Base-by-base conservation (phyloP, 2,113 vertebrate species). In the Plotosus lineatus region DNA sequence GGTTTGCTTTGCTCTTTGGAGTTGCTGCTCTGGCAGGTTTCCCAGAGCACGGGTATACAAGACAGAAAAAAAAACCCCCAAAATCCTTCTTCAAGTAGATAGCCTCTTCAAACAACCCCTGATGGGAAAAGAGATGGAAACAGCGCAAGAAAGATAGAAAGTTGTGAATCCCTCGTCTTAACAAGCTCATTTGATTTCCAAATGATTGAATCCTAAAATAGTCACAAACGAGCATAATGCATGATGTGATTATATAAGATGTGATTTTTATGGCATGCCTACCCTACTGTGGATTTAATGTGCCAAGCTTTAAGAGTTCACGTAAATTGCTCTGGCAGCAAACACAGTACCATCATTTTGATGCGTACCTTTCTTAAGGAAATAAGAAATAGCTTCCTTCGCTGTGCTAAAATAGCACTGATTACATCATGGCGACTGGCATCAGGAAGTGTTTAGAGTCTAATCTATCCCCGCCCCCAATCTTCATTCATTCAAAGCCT, bases 21-120 rank as follows among this genome's bases (percentile, higher is more conserved):
- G 87, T 89, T 83, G 85, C 85, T 23, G 89, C 87, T 78, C 63
- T 74, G 53, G 81, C 89, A 60, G 90, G 84, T 87, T 90, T 89
- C 81, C 82, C 81, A 74, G 73, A 84, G 88, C 90, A 86, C 31
- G 92, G 26, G 92, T 94, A 84, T 93, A 94, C 90, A 92, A 90
- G 74, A 92, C 90, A 0, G 80, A 91, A 87, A 95, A n/a, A n/a
- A n/a, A n/a, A n/a, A n/a, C n/a, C n/a, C n/a, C n/a, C n/a, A n/a
- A n/a, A 93, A 36, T 89, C 87, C 28, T 89, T 82, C 5, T 90
- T 82, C 78, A 65, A 88, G 56, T 85, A 86, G 75, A 92, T 88
- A 66, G 92, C 90, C 86, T 92, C 89, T 90, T 90, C 90, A 88
- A 94, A 82, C 93, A 94, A 51, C 46, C 78, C 48, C 75, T 84